Evolutionary conservation across 2,113 vertebrate species (phyloP).

Genomic region (Microtus oregoni): DNA sequence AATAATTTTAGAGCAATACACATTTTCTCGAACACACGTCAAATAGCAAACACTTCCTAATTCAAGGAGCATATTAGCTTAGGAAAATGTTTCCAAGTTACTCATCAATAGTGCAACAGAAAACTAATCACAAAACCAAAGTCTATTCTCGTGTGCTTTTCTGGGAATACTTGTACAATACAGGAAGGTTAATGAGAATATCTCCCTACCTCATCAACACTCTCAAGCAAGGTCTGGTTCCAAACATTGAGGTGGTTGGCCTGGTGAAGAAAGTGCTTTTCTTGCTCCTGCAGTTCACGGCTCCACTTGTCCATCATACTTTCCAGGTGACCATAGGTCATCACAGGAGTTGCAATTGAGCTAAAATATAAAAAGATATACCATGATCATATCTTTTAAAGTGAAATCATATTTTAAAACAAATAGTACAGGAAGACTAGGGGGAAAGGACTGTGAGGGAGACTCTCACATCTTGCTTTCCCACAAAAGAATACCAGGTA

Average conservation of each 20-base stretch:
- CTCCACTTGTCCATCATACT: constrained; percentile 94
- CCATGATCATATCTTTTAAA: constrained; percentile 21
- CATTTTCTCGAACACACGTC: constrained; percentile 39
- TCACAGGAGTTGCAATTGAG: constrained; percentile 85
- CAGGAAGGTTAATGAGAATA: constrained; percentile 57
- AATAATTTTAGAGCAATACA: constrained; percentile 43
- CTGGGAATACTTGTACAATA: constrained; percentile 29
- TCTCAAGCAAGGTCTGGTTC: constrained; percentile 92
- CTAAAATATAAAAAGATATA: constrained; percentile 51
- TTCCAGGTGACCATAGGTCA: constrained; percentile 94
- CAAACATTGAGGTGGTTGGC: constrained; percentile 93
- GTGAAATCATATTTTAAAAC: constrained; percentile 5
- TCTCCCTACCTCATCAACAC: constrained; percentile 88
- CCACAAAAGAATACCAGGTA: constrained; percentile 23
- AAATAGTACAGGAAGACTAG: background rate
- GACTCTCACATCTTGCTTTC: constrained; percentile 13
- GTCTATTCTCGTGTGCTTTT: constrained; percentile 8
- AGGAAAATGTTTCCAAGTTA: constrained; percentile 44
- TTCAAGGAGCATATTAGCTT: constrained; percentile 7
- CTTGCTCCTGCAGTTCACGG: constrained; percentile 93
- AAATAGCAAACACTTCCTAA: constrained; percentile 50
- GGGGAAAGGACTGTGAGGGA: background rate
- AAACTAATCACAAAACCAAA: constrained; percentile 31
- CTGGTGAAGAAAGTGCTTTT: constrained; percentile 94
- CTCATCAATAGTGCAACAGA: constrained; percentile 11